Evolutionary conservation across 1,140 invertebrate genomes (phyloP), one percentile per base, ranked within the genome.

Genomic region (Dendroctonus valens): DNA sequence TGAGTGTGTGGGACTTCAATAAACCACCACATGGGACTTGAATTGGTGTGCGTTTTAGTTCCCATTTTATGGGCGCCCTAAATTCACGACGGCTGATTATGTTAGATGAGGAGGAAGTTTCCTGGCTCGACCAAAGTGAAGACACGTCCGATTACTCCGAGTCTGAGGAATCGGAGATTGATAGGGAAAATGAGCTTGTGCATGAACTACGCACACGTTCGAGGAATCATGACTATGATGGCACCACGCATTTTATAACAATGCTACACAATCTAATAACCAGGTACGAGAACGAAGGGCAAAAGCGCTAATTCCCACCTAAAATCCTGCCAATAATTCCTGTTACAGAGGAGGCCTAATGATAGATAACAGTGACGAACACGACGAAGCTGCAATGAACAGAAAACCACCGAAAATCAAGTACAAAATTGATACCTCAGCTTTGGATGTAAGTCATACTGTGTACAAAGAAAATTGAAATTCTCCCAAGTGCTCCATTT

Each of bases 381-480:
- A 59, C 46, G 40, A 54, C 46, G 41, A 54, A 6, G 48, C 14
- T 54, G 51, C 59, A 9, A 6, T 15, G 7, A 37, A n/a, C 6
- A 55, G 53, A 12, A 49, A 12, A n/a, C 11, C 75, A 41, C 77
- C 78, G 55, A 80, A 75, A 74, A 74, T 75, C 50, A 76, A 78
- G 7, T 69, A 71, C 63, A 67, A 72, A 57, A 80, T 79, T 65
- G 81, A 82, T 68, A 83, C 81, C 46, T 70, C 76, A 37, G 74
- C 73, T 66, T 72, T 84, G 55, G 79, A 83, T 74, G 81, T 82
- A 76, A 73, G 80, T 79, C 61, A 44, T 59, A 6, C 26, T 11
- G 54, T 26, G 39, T 7, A 12, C 41, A 15, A 44, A 38, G 49
- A 37, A 55, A 66, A 39, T 7, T 5, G 26, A 8, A 8, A 55